Conservation (phyloP, 1,140 invertebrate species). For the Drosophila sp. region DNA sequence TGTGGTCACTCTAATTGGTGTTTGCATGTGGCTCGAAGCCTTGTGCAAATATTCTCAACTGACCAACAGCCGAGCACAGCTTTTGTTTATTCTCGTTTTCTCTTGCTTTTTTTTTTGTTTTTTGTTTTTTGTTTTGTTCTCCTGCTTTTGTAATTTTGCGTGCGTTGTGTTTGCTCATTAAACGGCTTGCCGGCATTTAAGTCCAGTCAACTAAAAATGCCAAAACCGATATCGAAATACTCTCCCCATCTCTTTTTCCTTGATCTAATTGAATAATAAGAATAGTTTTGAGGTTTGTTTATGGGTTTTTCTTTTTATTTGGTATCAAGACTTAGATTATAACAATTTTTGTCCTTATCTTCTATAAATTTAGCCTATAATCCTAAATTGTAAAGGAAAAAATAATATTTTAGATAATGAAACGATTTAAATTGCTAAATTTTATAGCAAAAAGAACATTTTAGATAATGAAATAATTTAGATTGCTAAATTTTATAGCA, state of each 20-base stretch:
- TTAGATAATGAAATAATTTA: too few species aligned
- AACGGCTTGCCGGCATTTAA: constrained; percentile 55
- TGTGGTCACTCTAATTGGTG: constrained; percentile 80
- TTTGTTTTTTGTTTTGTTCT: background rate
- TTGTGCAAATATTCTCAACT: constrained; percentile 67
- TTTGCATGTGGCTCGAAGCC: constrained; percentile 76
- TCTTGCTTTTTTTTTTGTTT: background rate
- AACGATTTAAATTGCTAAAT: too few species aligned
- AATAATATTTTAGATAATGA: too few species aligned
- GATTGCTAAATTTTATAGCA: too few species aligned
- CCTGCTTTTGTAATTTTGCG: constrained; percentile 73
- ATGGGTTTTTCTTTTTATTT: too few species aligned
- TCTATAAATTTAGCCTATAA: too few species aligned
- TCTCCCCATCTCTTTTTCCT: background rate
- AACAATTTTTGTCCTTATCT: too few species aligned
- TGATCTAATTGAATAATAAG: too few species aligned
- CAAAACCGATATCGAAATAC: background rate
- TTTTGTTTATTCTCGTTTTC: background rate
- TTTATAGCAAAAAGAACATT: too few species aligned
- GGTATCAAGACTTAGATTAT: too few species aligned
- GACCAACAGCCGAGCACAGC: constrained; percentile 51
- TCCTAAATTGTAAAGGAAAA: too few species aligned
- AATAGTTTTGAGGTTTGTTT: too few species aligned
- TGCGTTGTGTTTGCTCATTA: constrained; percentile 81
- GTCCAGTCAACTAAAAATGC: background rate